Base-by-base conservation (phyloP, 2,888 invertebrate species). In the Tachystola acroxantha region DNA sequence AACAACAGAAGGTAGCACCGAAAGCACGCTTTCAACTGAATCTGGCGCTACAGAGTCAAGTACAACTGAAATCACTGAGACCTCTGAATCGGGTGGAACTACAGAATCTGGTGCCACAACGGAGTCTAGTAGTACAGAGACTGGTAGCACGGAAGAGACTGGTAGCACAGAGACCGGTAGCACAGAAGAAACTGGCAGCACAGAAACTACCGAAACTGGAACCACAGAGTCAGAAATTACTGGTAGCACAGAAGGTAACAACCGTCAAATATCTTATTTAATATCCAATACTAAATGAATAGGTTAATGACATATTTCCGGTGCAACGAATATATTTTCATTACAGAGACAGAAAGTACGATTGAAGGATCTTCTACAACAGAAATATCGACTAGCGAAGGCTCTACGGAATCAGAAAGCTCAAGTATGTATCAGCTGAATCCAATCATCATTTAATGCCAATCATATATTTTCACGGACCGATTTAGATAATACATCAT, bases 351-450 rank as follows among this genome's bases (percentile, higher is more conserved):
- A 7, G 53, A 48, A 26, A 43, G 45, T 11, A 47, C 42, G 3
- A 13, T 43, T 1, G 53, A 52, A 43, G 38, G 45, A 10, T 44
- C 45, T 13, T 48, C 53, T 10, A 48, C 43, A 10, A 53, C 53
- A 14, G 53, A 53, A 48, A 24, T 38, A 19, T 43, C 40, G 6
- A 29, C 39, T 7, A 42, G 29, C 6, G 51, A 48, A 34, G 50
- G 44, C 40, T 43, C 46, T n/a, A 42, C 48, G 3, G 40, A 43
- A 31, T 37, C 43, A 7, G 33, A 35, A 14, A 49, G 39, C 39
- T 39, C 46, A 33, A 51, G 53, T 57, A 40, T 40, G 48, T 36
- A n/a, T n/a, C n/a, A n/a, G 34, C 12, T 16, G 10, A 25, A 25
- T n/a, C 2, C 9, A 24, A n/a, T 10, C 29, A 26, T 20, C 9